These are phyloP conservation scores for Luscinia megarhynchos DNA, from an alignment of 2,797 vertebrate genomes.

Conservation along the genomic window DNA sequence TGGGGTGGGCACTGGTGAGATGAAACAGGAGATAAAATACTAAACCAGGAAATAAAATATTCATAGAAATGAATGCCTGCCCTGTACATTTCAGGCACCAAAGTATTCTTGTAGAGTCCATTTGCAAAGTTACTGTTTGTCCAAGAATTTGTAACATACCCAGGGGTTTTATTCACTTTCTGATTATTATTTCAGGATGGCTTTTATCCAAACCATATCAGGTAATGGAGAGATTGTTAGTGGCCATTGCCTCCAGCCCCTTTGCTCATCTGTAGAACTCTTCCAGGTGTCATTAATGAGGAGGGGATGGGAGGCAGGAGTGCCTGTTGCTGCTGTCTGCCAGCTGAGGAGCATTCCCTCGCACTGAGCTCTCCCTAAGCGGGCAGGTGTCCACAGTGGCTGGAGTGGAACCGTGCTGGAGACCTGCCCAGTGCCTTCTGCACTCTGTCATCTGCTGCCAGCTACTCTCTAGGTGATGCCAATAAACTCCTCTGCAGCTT, in stretches of 20 bases:
- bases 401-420: background rate
- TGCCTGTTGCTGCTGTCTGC: background rate
- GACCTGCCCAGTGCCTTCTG: background rate
- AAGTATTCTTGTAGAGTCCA: background rate
- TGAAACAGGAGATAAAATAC: background rate
- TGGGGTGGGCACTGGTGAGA: background rate
- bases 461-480: background rate
- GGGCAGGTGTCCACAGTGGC: background rate
- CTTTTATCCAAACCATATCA: background rate
- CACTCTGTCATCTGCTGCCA: background rate
- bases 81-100: fast-evolving
- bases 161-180: background rate
- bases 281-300: background rate
- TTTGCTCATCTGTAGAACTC: background rate
- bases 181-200: background rate
- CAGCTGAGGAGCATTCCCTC: background rate
- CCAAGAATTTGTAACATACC: background rate
- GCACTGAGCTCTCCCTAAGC: background rate
- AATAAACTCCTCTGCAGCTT: background rate
- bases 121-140: background rate
- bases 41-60: too few relatives aligned
- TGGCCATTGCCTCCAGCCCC: background rate
- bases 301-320: background rate
- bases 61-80: background rate
- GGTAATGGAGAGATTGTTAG: background rate